A percentile compares a stretch with the other conserved stretches of the same genome.
phyloP scores from a whole-genome alignment of 2,888 invertebrate species.

The Emmelina monodactyla region DNA sequence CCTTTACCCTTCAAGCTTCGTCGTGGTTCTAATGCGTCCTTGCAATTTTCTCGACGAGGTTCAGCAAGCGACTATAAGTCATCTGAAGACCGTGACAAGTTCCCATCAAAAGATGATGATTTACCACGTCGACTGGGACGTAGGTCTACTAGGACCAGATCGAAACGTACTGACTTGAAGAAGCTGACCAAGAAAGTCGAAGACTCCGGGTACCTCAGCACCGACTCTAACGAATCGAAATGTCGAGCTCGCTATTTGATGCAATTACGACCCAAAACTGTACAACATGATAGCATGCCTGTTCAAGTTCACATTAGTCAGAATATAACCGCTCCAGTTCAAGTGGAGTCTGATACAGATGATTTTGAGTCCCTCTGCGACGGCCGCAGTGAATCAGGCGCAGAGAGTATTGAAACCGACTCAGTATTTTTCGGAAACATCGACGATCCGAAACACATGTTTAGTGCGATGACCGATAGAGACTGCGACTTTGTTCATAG shows the following conservation, averaged over 20 bases:
- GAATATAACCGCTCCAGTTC: not conserved
- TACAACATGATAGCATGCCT: constrained; percentile 26
- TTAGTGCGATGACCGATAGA: constrained; percentile 43
- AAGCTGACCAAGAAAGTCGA: constrained; percentile 53
- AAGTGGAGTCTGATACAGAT: constrained; percentile 69
- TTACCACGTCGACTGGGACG: constrained; percentile 44
- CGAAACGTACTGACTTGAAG: constrained; percentile 43
- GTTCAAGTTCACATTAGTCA: constrained; percentile 15
- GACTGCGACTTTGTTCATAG: too few species aligned
- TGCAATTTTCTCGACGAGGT: constrained; percentile 37
- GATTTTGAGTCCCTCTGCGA: constrained; percentile 81
- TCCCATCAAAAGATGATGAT: constrained; percentile 37
- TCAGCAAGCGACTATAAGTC: too few species aligned
- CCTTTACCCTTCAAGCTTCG: constrained; percentile 48
- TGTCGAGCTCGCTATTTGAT: constrained; percentile 51
- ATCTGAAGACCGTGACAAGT: constrained; percentile 43
- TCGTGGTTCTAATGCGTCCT: constrained; percentile 29
- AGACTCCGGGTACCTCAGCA: constrained; percentile 87
- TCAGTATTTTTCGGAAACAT: constrained; percentile 85
- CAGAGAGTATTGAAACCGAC: constrained; percentile 86
- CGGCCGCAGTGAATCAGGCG: constrained; percentile 85
- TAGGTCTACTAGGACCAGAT: constrained; percentile 44
- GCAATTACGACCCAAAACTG: constrained; percentile 43
- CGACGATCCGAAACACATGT: constrained; percentile 49
- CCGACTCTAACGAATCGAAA: constrained; percentile 76